phyloP scores from a whole-genome alignment of 2,797 vertebrate species.

The Pseudotriccus pelzelni region DNA sequence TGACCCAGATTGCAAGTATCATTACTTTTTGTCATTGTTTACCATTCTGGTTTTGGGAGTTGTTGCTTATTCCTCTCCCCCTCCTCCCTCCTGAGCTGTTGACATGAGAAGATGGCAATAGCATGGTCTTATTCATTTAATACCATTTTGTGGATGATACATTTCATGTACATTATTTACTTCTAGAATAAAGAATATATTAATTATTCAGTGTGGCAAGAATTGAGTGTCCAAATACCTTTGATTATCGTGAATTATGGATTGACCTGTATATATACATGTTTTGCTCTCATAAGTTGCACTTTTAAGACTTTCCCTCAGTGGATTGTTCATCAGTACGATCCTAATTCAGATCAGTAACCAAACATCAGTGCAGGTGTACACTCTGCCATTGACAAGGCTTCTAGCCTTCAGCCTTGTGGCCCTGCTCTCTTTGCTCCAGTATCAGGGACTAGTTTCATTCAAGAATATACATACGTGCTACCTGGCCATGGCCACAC shows the following conservation, averaged over 20 bases:
- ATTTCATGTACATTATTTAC: neutral
- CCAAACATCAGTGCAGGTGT: neutral
- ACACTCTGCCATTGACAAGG: neutral
- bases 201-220: slow-evolving; percentile 39
- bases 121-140: neutral
- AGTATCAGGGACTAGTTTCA: neutral
- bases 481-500: neutral
- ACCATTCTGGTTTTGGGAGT: neutral
- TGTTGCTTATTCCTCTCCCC: neutral
- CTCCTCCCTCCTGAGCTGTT: neutral
- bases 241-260: slow-evolving; percentile 33
- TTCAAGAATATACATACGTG: neutral
- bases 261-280: neutral
- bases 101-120: neutral
- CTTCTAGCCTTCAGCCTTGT: neutral
- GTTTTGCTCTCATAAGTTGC: neutral
- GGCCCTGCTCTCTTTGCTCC: neutral
- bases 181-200: neutral
- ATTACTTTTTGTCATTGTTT: neutral
- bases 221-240: neutral
- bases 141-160: neutral
- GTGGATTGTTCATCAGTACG: neutral
- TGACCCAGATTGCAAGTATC: neutral
- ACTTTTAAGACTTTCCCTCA: neutral
- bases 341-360: neutral